Percentiles rank a stretch among this genome's conserved stretches.
Conservation (phyloP, 2,113 vertebrate genomes). For the Athene noctua region DNA sequence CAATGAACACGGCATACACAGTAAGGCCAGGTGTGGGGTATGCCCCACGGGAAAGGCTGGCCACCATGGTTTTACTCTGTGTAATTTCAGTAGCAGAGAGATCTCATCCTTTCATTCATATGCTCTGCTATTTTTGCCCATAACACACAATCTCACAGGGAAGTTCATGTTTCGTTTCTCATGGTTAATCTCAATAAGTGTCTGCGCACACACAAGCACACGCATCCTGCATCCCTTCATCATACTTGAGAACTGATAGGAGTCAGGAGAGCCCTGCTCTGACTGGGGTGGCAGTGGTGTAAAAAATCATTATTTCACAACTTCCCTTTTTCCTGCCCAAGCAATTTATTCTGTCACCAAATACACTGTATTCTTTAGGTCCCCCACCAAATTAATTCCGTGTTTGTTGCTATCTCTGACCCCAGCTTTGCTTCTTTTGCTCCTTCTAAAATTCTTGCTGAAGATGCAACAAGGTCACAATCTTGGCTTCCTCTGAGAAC, state of each 20-base stretch:
- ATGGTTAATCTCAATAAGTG: neutral
- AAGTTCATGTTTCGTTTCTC: neutral
- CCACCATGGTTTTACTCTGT: neutral
- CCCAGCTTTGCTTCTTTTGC: neutral
- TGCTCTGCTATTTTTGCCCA: neutral
- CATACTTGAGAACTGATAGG: neutral
- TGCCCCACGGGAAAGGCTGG: neutral
- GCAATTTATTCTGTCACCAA: neutral
- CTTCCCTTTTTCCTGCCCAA: neutral
- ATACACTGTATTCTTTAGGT: neutral
- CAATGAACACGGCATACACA: neutral
- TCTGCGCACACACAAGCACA: neutral
- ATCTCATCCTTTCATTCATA: neutral
- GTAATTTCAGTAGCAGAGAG: neutral
- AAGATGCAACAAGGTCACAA: neutral
- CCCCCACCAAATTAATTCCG: neutral
- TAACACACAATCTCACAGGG: neutral
- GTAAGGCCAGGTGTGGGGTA: neutral
- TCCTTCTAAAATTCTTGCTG: neutral
- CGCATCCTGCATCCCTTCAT: accelerated
- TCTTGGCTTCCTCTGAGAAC: neutral
- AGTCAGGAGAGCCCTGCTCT: neutral
- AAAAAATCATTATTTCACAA: neutral
- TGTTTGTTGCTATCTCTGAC: neutral
- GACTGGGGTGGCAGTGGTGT: neutral